Evolutionary conservation across 2,797 vertebrate genomes (phyloP), one percentile per base, ranked within the genome.

Genomic region (Menidia menidia): DNA sequence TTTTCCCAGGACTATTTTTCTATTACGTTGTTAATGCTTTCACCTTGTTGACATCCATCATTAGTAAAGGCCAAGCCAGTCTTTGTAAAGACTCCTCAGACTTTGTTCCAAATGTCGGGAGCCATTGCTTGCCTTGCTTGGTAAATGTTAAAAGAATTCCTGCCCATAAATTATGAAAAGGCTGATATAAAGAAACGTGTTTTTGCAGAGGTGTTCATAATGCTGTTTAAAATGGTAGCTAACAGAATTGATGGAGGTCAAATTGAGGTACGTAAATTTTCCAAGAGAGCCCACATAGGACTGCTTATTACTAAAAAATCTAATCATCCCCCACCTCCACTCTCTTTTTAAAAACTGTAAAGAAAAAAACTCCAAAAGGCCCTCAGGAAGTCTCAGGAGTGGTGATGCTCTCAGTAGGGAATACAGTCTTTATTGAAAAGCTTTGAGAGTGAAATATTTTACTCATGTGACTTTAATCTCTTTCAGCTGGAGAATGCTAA

Each of bases 111-210:
- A 33, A 31, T 48, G 8, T 6, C 4, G 35, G 16, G 25, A 50
- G 41, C 47, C 13, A 12, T 6, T 4, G 55, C 43, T 32, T 41
- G 51, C 14, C 19, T 41, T 15, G 52, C n/a, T 42, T 47, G 42
- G 35, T 59, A 11, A 62, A 62, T 32, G 47, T 13, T 14, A 41
- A 47, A 39, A 41, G 53, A 60, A 60, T 30, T 60, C 39, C 33
- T 30, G 33, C 32, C 42, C 42, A 55, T 43, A 60, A 55, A 61
- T 52, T 16, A 35, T 18, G 11, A 15, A 43, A 60, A 60, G 3
- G 9, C 43, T n/a, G 6, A 11, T n/a, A 45, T 18, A 25, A 15
- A 61, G 58, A 16, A 25, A 25, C 25, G 7, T 51, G 33, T 47
- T 60, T 61, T 61, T 13, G 35, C 43, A 13, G 31, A 54, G 31